Evolutionary conservation across 2,113 vertebrate genomes (phyloP).

Genomic region (Corythoichthys haematopterus): DNA sequence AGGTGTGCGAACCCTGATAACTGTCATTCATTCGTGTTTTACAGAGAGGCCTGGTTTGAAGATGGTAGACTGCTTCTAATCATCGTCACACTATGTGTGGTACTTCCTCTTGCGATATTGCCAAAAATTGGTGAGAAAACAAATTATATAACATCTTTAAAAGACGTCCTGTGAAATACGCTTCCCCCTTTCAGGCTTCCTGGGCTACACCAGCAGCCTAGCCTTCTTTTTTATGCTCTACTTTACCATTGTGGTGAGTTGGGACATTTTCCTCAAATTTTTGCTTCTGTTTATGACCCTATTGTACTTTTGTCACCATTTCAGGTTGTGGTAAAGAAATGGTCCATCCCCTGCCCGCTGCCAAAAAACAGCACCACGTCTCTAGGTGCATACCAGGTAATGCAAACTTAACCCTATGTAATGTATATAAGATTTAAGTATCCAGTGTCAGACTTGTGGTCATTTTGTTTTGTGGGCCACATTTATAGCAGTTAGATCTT

Average conservation of each 20-base stretch:
- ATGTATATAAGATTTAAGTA: not conserved
- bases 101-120: slow-evolving; percentile 86
- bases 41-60: slow-evolving; percentile 81
- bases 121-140: slow-evolving; percentile 85
- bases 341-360: slow-evolving; percentile 88
- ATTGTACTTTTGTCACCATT: slow-evolving; percentile 21
- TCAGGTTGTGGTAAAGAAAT: slow-evolving; percentile 88
- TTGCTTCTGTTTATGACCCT: slow-evolving; percentile 9
- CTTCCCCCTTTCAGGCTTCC: slow-evolving; percentile 84
- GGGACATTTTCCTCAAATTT: not conserved
- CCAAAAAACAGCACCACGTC: slow-evolving; percentile 63
- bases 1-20: too few species aligned
- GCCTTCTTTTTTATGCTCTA: slow-evolving; percentile 92
- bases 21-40: slow-evolving; percentile 16
- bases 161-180: not conserved
- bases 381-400: slow-evolving; percentile 61
- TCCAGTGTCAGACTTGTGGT: not conserved
- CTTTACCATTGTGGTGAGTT: slow-evolving; percentile 88
- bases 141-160: not conserved
- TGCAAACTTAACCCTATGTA: not conserved
- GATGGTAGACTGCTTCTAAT: slow-evolving; percentile 79
- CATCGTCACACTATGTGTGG: slow-evolving; percentile 77
- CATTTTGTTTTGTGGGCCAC: too few species aligned
- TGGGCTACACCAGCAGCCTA: slow-evolving; percentile 93
- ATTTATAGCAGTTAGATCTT: too few species aligned